Base-by-base conservation (phyloP, 2,113 vertebrate genomes). In the Leptobrachium leishanense region DNA sequence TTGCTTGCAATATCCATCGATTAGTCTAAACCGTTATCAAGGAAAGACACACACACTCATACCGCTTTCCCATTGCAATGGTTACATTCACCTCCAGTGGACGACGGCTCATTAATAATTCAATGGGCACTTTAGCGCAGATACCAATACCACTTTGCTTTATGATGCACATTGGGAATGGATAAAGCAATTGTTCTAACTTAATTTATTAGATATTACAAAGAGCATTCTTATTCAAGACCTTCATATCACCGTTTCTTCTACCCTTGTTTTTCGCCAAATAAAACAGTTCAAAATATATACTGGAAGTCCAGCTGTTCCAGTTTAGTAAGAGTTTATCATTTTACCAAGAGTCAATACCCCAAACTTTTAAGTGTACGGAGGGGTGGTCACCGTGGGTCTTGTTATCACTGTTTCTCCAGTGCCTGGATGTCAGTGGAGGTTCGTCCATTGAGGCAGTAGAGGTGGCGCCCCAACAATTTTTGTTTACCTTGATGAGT, bases 21-120 rank as follows among this genome's bases (percentile, higher is more conserved):
- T 82, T 84, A 82, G 74, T 84, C 79, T 83, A 73, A 85, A 81
- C 77, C 0, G 20, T 76, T 77, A 70, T 65, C 53, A 71, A 6
- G 74, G 46, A 59, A 46, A 50, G 20, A 66, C 68, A 79, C 54
- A 72, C 20, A 68, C 71, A 80, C 71, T 67, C 53, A 74, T 68
- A 68, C 71, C 42, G 66, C 71, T 42, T 80, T 74, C 53, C 71
- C 43, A 68, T 72, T 80, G 53, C 31, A 64, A 72, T 66, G 72
- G 69, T 72, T 72, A 74, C 12, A 80, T 67, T 20, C 63, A 7
- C 43, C 63, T 66, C 72, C n/a, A 50, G 41, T 74, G 70, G 73
- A 50, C 53, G 41, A 31, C 70, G 59, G 4, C 20, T 72, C 12
- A 74, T 74, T 66, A 74, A 80, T 80, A 74, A 74, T 80, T 74